Evolutionary conservation across 2,113 vertebrate species (phyloP).

Genomic region (Phrynocephalus versicolor): DNA sequence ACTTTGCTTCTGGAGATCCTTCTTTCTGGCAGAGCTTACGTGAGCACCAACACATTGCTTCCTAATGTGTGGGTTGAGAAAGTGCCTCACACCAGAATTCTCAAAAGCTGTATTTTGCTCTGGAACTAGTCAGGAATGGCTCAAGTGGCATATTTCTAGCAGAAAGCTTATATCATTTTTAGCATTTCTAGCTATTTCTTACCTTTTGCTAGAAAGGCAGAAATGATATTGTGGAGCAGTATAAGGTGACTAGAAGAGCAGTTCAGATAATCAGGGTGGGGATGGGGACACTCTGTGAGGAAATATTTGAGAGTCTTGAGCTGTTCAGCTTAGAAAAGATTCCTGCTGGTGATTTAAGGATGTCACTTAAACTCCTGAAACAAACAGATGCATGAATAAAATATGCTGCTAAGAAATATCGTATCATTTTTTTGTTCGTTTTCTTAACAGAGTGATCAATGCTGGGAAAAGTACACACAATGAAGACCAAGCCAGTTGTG

Average conservation of each 20-base stretch:
- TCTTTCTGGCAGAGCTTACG: background rate
- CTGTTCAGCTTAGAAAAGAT: too few relatives aligned
- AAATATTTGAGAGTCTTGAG: too few relatives aligned
- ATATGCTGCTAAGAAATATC: background rate
- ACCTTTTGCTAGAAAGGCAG: too few relatives aligned
- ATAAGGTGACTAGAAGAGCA: too few relatives aligned
- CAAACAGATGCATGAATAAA: background rate
- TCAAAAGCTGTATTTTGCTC: background rate
- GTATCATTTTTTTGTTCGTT: conserved; percentile 42
- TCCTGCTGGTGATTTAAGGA: too few relatives aligned
- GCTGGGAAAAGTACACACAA: conserved; percentile 96
- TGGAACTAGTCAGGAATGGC: background rate
- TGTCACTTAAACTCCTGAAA: background rate
- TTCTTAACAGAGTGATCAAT: conserved; percentile 89
- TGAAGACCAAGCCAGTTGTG: conserved; percentile 97
- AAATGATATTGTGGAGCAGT: too few relatives aligned
- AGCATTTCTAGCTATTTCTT: too few relatives aligned
- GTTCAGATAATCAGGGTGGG: too few relatives aligned
- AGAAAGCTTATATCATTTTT: too few relatives aligned
- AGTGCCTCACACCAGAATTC: background rate
- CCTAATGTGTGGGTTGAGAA: background rate
- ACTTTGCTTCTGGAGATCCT: background rate
- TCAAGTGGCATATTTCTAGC: too few relatives aligned
- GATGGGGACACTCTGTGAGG: too few relatives aligned
- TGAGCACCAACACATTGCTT: background rate